Evolutionary conservation across 2,888 invertebrate genomes (phyloP), one percentile per base, ranked within the genome.

Genomic region (Lacanobia wlatinum): DNA sequence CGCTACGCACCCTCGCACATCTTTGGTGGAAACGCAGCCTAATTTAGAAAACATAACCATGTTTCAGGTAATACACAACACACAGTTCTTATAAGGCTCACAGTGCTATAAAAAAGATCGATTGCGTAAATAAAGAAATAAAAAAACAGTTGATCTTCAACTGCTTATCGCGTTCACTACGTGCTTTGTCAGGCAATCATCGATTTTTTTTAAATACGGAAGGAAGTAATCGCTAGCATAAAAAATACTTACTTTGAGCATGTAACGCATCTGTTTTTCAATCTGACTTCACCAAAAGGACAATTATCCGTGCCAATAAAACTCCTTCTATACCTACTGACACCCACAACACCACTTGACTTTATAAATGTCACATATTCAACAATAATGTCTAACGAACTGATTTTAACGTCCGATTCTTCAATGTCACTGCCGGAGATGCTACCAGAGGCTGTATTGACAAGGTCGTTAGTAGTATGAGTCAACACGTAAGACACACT

Each of bases 191-290:
- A 40, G 21, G 16, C 40, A 40, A 40, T 9, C 40, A 40, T 12
- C 12, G 10, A 12, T 5, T 43, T 43, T 43, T 43, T 16, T 18
- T n/a, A n/a, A 18, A 18, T 0, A 43, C 4, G 23, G 3, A 23
- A 59, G 23, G 18, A 2, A 5, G 5, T 2, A 34, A 34, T 58
- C 4, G 5, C 1, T 62, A 43, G 50, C 9, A 53, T 12, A 12
- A 40, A 21, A 7, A 9, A 8, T 34, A 77, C 84, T 86, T 38
- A 84, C 84, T 53, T 18, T 14, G 23, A 18, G 71, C 84, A 84
- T 12, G 59, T 16, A 16, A 73, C 59, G 28, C 84, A 84, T 46
- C 28, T 52, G 16, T 8, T 9, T 3, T n/a, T 1, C 5, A 80
- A 8, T 55, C 69, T 64, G 2, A 73, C 64, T 38, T 18, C 12